Base-by-base conservation (phyloP, 2,888 invertebrate species). In the Leptinotarsa haldemani region DNA sequence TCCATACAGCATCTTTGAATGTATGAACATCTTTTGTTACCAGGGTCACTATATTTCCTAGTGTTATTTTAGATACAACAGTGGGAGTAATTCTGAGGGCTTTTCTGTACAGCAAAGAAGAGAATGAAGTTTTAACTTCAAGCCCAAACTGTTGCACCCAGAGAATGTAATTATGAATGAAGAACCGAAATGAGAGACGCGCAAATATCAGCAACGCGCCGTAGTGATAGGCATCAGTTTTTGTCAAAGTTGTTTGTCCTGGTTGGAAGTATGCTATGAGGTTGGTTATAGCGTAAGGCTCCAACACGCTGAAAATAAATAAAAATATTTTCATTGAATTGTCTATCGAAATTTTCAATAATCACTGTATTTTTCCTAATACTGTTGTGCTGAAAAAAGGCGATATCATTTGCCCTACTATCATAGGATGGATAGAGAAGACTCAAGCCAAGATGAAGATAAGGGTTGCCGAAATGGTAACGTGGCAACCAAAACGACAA, bases 11-110 rank as follows among this genome's bases (percentile, higher is more conserved):
- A 83, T 94, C 90, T 86, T 40, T 25, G 1, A 61, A 61, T n/a
- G 98, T 91, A 81, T 94, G 94, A 76, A 97, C 95, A 86, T 98
- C 98, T 85, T 97, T 98, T 2, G 97, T 96, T 70, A 98, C 89
- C 22, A 97, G 90, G 83, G 97, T 97, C 50, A 97, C 95, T 76
- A 92, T 90, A 83, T 92, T 92, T 1, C 92, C 92, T 16, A 89
- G 88, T 9, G 94, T 94, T 12, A 94, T 94, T 82, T 93, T 90
- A 7, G 92, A 91, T 78, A 95, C 83, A 1, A 95, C 93, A 0
- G 90, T 77, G 0, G 83, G 81, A 22, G 82, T 84, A 30, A 86
- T 72, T 73, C 82, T 84, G 40, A 86, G 73, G 0, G 83, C 30
- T 63, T 70, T 65, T 20, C 73, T 76, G 53, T 81, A 81, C 12